A percentile compares a stretch with the other conserved stretches of the same genome.
Conservation (phyloP, 2,797 vertebrate genomes). For the Remorina albescens region DNA sequence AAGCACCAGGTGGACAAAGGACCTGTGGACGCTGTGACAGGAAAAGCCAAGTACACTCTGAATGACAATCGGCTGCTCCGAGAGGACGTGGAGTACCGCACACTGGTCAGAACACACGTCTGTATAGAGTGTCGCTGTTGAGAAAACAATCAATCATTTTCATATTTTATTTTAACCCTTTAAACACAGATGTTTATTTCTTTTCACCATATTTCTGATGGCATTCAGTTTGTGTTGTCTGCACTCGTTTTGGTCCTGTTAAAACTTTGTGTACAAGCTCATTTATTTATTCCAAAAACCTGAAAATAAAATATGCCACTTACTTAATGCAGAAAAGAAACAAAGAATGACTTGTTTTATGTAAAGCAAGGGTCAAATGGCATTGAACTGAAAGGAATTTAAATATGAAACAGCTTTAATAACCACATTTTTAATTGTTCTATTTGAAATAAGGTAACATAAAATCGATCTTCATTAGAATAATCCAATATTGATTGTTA, state of each 20-base stretch:
- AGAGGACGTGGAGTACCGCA: conserved; percentile 95
- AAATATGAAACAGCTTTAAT: too few relatives aligned
- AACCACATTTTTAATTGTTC: too few relatives aligned
- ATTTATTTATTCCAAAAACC: neutral
- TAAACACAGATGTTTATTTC: too few relatives aligned
- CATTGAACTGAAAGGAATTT: too few relatives aligned
- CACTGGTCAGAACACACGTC: conserved; percentile 85
- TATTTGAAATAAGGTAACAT: too few relatives aligned
- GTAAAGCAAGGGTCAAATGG: too few relatives aligned
- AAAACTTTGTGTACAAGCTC: neutral
- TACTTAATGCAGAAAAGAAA: neutral
- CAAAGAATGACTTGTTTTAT: too few relatives aligned
- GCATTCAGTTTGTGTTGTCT: neutral
- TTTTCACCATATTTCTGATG: neutral
- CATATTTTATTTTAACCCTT: too few relatives aligned
- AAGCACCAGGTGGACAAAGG: conserved; percentile 99
- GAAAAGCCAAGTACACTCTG: conserved; percentile 97
- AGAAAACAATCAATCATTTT: too few relatives aligned
- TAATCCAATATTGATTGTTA: too few relatives aligned
- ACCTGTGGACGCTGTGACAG: conserved; percentile 95
- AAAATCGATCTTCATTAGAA: too few relatives aligned
- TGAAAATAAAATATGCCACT: neutral
- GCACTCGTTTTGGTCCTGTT: neutral
- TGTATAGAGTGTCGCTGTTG: neutral
- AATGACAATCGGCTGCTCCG: conserved; percentile 96